Percentiles rank a stretch among this genome's conserved stretches.
These are phyloP conservation scores for Falco cherrug DNA, from an alignment of 2,797 vertebrate genomes.

Conservation along the genomic window DNA sequence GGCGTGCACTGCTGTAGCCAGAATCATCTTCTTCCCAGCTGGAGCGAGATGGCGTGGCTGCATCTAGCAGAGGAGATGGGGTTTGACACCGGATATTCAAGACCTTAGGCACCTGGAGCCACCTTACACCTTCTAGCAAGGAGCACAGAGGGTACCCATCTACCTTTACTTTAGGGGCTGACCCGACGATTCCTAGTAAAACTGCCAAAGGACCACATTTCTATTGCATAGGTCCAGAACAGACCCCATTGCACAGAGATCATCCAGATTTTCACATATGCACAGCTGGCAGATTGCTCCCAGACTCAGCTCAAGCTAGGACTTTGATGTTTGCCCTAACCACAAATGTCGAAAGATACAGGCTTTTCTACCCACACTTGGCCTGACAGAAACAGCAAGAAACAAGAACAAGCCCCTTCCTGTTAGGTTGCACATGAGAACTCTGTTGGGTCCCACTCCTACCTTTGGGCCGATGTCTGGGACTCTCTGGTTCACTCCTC, in stretches of 20 bases:
- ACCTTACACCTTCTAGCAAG: neutral
- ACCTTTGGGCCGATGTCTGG: slow-evolving; percentile 91
- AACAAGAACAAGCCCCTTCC: neutral
- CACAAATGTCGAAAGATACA: neutral
- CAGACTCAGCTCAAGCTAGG: accelerated
- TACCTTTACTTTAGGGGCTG: neutral
- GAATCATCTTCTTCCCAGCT: slow-evolving; percentile 97
- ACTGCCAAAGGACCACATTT: neutral
- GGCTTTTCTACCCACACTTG: neutral
- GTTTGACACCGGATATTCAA: neutral
- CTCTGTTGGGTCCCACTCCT: neutral
- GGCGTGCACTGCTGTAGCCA: slow-evolving; percentile 80
- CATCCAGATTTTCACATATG: neutral
- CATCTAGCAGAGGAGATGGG: slow-evolving; percentile 75
- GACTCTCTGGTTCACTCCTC: slow-evolving; percentile 87
- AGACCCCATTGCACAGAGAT: accelerated
- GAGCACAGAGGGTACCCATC: accelerated
- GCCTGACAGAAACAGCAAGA: neutral
- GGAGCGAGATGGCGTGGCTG: slow-evolving; percentile 91
- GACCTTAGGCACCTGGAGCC: neutral
- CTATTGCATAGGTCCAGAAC: neutral
- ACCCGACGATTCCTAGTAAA: neutral
- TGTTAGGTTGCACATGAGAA: neutral
- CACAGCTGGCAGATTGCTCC: neutral
- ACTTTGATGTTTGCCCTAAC: neutral